Evolutionary conservation across 2,113 vertebrate genomes (phyloP).

Genomic region (Nannobrachium achirus): DNA sequence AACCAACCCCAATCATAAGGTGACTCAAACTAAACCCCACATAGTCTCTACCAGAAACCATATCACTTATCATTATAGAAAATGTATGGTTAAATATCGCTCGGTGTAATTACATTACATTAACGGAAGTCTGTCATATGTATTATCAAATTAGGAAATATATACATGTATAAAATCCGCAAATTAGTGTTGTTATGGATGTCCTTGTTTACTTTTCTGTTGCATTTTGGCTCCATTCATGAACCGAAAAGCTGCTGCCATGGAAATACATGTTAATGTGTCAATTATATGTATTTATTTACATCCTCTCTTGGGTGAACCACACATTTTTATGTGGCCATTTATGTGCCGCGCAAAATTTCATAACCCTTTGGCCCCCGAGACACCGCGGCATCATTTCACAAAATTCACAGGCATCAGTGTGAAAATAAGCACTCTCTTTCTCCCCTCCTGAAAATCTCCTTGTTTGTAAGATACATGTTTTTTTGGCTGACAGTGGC

Average conservation of each 20-base stretch:
- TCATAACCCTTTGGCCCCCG: constrained; percentile 17
- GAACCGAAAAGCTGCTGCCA: too few species aligned
- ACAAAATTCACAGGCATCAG: constrained; percentile 28
- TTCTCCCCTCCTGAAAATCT: constrained; percentile 24
- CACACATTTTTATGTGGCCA: neutral
- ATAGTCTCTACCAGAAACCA: constrained; percentile 8
- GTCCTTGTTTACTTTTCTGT: constrained; percentile 6
- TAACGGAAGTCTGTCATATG: constrained; percentile 3
- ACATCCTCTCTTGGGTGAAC: too few species aligned
- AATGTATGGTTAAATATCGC: constrained; percentile 15
- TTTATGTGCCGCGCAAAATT: constrained; percentile 42
- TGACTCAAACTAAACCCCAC: constrained; percentile 18
- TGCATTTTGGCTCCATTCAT: neutral
- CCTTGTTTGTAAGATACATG: constrained; percentile 29
- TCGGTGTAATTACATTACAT: neutral
- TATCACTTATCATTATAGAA: constrained; percentile 1
- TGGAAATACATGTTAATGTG: too few species aligned
- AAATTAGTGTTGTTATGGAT: constrained; percentile 2
- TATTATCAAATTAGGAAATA: neutral
- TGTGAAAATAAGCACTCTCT: constrained; percentile 41
- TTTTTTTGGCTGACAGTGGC: constrained; percentile 52
- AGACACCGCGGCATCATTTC: constrained; percentile 53
- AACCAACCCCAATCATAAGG: constrained; percentile 25
- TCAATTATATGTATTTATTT: too few species aligned
- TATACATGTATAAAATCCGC: neutral